Evolutionary conservation across 2,888 invertebrate genomes (phyloP), one percentile per base, ranked within the genome.

Genomic region (Hirudinaria manillensis): DNA sequence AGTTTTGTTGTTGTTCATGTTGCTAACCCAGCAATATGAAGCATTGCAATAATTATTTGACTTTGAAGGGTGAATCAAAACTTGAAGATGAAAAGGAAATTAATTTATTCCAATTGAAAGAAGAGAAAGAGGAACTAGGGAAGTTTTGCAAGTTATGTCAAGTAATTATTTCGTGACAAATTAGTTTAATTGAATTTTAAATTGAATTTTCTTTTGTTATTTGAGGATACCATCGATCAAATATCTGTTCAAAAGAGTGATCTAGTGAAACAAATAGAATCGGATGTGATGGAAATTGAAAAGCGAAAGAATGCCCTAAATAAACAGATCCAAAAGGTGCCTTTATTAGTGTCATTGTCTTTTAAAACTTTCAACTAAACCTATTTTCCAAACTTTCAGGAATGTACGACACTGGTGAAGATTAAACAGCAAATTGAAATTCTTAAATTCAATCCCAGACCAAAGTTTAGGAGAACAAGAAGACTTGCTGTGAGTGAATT

Each of bases 51-150:
- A 19, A 32, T 70, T 19, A 70, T 24, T 70, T 19, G 4, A 53
- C 13, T n/a, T 36, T 38, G 27, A 36, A 75, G 75, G 75, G 53
- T n/a, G 75, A 75, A 45, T 71, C 75, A 36, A 51, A 66, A 21
- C 53, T 65, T 24, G 75, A 75, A 27, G 75, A 75, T 45, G 75
- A 72, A 38, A 72, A 65, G 53, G 75, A 75, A 36, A 24, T 24
- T 24, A 61, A 61, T n/a, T 53, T 72, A 51, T 38, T 51, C n/a
- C 38, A 75, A 45, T 29, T 75, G 67, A 45, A 27, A 45, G n/a
- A 34, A 38, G 75, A 75, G 72, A 71, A 45, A 32, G 66, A 71
- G 19, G 32, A 71, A 27, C 66, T 75, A 2, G 32, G 61, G 10
- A 45, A 61, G 27, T n/a, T 74, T 21, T 65, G 74, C 67, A 66